These are phyloP conservation scores for Phoebastria nigripes DNA, from an alignment of 2,797 vertebrate species.

Conservation along the genomic window DNA sequence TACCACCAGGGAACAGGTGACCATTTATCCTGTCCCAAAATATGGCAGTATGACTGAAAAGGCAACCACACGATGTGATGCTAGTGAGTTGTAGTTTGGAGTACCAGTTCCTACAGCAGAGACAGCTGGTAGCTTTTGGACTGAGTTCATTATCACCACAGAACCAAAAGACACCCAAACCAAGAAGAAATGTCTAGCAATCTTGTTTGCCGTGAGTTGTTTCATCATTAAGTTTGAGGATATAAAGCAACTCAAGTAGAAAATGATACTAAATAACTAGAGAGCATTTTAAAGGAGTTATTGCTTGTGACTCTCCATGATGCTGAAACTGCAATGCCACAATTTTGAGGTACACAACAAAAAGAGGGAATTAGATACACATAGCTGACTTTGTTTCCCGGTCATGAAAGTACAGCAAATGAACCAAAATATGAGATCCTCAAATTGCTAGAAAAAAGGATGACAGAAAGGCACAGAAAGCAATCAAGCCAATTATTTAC, in stretches of 20 bases:
- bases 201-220: background rate
- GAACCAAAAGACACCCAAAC: background rate
- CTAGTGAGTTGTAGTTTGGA: background rate
- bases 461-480: conserved; percentile 3
- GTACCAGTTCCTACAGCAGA: background rate
- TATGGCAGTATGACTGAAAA: background rate
- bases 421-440: conserved; percentile 16
- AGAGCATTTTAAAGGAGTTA: background rate
- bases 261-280: conserved; percentile 2
- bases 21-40: background rate
- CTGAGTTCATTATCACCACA: background rate
- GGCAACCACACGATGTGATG: background rate
- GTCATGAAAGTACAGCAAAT: background rate
- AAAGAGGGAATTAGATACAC: background rate
- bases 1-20: background rate
- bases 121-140: background rate
- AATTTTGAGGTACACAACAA: background rate
- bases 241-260: background rate
- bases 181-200: background rate
- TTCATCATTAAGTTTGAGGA: background rate
- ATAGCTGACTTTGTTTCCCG: background rate
- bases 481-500: conserved; percentile 38
- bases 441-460: background rate
- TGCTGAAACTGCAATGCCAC: background rate
- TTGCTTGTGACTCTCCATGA: background rate